Percentiles rank a stretch among this genome's conserved stretches.
Evolutionary conservation across 2,888 invertebrate species (phyloP).

Genomic region (Germaria angustata): DNA sequence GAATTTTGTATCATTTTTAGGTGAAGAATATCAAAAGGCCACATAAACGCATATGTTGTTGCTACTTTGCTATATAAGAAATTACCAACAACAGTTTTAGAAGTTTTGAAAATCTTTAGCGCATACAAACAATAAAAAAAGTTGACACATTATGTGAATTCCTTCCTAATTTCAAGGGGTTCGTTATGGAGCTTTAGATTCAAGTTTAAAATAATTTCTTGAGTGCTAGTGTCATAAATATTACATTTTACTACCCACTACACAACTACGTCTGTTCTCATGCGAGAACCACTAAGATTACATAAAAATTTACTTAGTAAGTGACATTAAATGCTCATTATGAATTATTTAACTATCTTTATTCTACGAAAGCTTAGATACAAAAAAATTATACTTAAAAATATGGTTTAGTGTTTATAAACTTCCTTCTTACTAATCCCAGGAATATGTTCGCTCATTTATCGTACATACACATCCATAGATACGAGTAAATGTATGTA

Average conservation of each 20-base stretch:
- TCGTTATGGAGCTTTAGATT: background rate
- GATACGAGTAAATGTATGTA: no score
- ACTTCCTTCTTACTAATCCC: slow-evolving; percentile 30
- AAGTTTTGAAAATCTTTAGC: no score
- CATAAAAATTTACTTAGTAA: slow-evolving; percentile 6
- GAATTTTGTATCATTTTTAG: no score
- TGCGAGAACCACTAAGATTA: background rate
- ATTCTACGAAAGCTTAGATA: background rate
- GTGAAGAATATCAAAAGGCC: no score
- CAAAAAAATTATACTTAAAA: slow-evolving; percentile 2
- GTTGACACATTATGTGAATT: no score
- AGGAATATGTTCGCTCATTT: slow-evolving; percentile 24
- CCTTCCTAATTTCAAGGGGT: no score
- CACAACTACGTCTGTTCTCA: background rate
- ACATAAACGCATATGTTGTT: no score
- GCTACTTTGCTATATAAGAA: no score
- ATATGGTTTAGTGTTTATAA: slow-evolving; percentile 19
- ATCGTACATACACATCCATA: background rate
- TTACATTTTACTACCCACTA: background rate
- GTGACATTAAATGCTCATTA: slow-evolving; percentile 58
- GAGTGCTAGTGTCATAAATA: background rate
- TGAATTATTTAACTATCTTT: slow-evolving; percentile 38
- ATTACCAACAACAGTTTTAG: no score
- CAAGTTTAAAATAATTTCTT: background rate
- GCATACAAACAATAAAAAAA: no score